Evolutionary conservation across 1,140 invertebrate genomes (phyloP).

Genomic region (Cydia strobilella): DNA sequence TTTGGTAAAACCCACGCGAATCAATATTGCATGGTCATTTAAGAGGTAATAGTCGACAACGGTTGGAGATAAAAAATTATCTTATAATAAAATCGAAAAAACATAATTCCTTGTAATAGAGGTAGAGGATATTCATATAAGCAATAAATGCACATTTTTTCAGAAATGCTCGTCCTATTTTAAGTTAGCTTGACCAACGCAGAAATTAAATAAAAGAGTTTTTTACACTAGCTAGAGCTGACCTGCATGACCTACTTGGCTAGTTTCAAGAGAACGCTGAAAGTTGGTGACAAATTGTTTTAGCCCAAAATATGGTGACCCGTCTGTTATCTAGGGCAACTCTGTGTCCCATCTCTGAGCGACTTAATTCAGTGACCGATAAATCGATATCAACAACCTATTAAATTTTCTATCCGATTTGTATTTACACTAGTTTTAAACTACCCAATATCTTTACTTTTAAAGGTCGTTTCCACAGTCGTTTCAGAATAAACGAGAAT

Average conservation of each 20-base stretch:
- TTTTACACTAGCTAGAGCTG: not conserved
- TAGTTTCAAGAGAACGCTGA: not conserved
- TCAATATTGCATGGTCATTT: conserved; percentile 16
- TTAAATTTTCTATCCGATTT: not conserved
- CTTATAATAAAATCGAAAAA: too few species aligned
- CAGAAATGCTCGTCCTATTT: too few species aligned
- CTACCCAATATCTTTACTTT: not conserved
- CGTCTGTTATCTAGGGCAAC: not conserved
- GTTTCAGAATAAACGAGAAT: not conserved
- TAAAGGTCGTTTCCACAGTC: not conserved
- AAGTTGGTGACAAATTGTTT: conserved; percentile 24
- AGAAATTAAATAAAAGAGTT: too few species aligned
- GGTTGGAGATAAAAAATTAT: too few species aligned
- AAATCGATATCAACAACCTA: conserved; percentile 16
- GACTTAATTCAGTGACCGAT: not conserved
- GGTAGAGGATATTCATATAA: too few species aligned
- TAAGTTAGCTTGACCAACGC: too few species aligned
- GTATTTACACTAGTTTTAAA: not conserved
- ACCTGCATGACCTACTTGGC: conserved; percentile 1
- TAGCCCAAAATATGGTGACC: conserved; percentile 23
- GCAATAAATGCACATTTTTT: too few species aligned
- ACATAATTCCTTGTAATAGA: too few species aligned
- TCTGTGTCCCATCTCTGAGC: not conserved
- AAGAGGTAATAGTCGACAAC: too few species aligned
- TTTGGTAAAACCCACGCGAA: conserved; percentile 6